These are phyloP conservation scores for Boloria selene DNA, from an alignment of 2,888 invertebrate species.

Conservation along the genomic window DNA sequence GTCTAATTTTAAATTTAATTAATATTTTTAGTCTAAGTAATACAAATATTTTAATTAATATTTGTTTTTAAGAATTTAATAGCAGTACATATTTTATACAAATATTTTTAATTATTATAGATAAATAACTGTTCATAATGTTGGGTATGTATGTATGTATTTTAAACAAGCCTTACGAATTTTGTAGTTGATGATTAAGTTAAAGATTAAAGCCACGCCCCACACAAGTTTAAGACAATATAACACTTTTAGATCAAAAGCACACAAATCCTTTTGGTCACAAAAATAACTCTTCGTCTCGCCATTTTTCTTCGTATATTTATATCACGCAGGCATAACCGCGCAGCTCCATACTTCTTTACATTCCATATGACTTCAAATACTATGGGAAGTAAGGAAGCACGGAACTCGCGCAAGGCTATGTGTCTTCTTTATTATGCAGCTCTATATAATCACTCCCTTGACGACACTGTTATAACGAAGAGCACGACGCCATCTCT, in stretches of 20 bases:
- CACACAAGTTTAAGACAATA: conserved; percentile 26
- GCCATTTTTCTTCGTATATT: conserved; percentile 40
- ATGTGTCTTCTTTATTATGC: conserved; percentile 50
- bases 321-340: conserved; percentile 68
- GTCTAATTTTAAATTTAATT: background rate
- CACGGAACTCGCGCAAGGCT: conserved; percentile 91
- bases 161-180: conserved; percentile 31
- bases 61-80: too few relatives aligned
- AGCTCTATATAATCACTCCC: conserved; percentile 42
- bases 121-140: too few relatives aligned
- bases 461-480: conserved; percentile 32
- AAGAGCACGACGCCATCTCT: conserved; percentile 54
- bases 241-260: conserved; percentile 33
- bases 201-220: conserved; percentile 1
- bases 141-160: conserved; percentile 17
- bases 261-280: conserved; percentile 34
- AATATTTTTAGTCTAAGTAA: too few relatives aligned
- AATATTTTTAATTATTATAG: too few relatives aligned
- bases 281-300: conserved; percentile 22
- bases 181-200: conserved; percentile 23
- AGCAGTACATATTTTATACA: too few relatives aligned
- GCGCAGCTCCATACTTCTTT: conserved; percentile 96
- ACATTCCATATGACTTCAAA: conserved; percentile 94
- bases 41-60: too few relatives aligned
- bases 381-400: conserved; percentile 98